Percentiles rank a stretch among this genome's conserved stretches.
Evolutionary conservation across 2,888 invertebrate species (phyloP).

Genomic region (Pogonocherus hispidulus): DNA sequence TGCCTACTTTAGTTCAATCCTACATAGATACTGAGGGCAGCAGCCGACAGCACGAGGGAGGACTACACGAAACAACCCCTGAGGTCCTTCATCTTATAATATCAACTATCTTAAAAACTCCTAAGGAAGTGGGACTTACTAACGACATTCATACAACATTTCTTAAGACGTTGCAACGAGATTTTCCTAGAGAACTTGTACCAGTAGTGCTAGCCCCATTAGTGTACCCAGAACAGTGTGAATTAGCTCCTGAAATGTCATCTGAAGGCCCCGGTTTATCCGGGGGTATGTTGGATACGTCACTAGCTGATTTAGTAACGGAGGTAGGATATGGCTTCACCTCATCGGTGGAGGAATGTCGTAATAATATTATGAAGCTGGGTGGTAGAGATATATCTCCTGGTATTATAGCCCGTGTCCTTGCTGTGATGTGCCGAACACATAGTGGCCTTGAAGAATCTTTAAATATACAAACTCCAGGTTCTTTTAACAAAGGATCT

Average conservation of each 20-base stretch:
- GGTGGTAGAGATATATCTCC: slow-evolving; percentile 87
- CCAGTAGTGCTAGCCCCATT: slow-evolving; percentile 92
- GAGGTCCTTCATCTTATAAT: slow-evolving; percentile 90
- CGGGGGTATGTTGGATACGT: slow-evolving; percentile 76
- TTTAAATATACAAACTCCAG: slow-evolving; percentile 72
- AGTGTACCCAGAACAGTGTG: slow-evolving; percentile 84
- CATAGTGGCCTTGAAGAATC: slow-evolving; percentile 81
- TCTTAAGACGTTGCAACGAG: slow-evolving; percentile 84
- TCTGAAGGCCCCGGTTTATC: slow-evolving; percentile 74
- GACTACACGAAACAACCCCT: slow-evolving; percentile 90
- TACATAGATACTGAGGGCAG: slow-evolving; percentile 86
- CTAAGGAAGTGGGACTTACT: slow-evolving; percentile 77
- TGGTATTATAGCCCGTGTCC: slow-evolving; percentile 84
- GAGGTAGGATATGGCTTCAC: slow-evolving; percentile 93
- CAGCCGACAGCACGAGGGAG: slow-evolving; percentile 80
- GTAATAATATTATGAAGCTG: slow-evolving; percentile 82
- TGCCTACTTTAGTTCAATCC: slow-evolving; percentile 88
- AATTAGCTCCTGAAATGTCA: slow-evolving; percentile 77
- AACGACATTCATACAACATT: slow-evolving; percentile 85
- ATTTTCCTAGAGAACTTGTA: slow-evolving; percentile 90
- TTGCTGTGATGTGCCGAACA: slow-evolving; percentile 89
- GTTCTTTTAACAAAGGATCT: slow-evolving; percentile 71
- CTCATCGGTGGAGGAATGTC: slow-evolving; percentile 87
- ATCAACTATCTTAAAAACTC: slow-evolving; percentile 74
- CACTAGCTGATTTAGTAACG: slow-evolving; percentile 88